phyloP scores from a whole-genome alignment of 2,113 vertebrate genomes.

The Platysteira castanea region DNA sequence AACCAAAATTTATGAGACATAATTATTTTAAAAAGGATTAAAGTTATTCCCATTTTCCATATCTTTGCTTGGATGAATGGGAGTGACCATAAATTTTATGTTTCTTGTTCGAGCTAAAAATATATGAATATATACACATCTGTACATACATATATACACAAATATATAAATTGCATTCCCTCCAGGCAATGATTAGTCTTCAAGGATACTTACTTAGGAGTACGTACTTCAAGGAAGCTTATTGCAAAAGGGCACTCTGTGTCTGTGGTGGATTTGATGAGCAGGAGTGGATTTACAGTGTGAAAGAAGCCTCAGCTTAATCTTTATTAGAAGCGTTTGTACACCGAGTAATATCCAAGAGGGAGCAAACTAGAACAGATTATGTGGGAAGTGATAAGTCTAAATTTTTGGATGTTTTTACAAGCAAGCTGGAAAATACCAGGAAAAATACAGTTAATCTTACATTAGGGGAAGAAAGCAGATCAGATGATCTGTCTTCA shows the following conservation, averaged over 20 bases:
- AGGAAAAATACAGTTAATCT: background rate
- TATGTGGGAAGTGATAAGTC: background rate
- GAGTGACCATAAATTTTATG: background rate
- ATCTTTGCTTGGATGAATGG: background rate
- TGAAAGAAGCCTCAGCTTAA: background rate
- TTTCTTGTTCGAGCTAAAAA: background rate
- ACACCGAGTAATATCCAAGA: background rate
- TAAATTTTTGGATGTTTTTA: background rate
- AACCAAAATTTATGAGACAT: background rate
- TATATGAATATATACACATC: background rate
- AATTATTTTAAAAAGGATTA: background rate
- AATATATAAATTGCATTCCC: background rate
- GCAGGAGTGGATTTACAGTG: background rate
- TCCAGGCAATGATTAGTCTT: background rate
- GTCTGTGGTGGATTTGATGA: background rate
- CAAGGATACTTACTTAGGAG: background rate
- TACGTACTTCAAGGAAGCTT: background rate
- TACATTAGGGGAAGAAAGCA: background rate
- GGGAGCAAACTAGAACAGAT: background rate
- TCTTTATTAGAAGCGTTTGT: background rate
- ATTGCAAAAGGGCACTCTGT: background rate
- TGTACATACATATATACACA: background rate
- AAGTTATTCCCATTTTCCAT: background rate
- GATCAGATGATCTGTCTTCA: background rate
- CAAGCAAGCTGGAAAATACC: background rate